Percentiles rank a stretch among this genome's conserved stretches.
phyloP scores from a whole-genome alignment of 2,113 vertebrate species.

The Mesoclemmys tuberculata region DNA sequence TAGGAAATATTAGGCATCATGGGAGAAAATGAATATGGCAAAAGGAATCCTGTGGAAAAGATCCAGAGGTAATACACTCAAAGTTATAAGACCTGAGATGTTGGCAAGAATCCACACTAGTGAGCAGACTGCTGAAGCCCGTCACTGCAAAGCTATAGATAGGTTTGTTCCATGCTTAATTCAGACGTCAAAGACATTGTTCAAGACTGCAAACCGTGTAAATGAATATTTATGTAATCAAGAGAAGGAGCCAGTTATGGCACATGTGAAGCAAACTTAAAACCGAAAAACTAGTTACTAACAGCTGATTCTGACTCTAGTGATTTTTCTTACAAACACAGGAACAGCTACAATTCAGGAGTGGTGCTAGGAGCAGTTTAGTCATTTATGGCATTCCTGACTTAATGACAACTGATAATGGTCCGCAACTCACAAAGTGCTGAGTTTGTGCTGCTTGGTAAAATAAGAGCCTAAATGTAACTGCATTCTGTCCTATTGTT shows the following conservation, averaged over 20 bases:
- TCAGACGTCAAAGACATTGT: not conserved
- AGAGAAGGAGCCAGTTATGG: not conserved
- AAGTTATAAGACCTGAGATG: not conserved
- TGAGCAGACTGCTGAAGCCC: conserved; percentile 11
- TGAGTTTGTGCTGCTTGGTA: not conserved
- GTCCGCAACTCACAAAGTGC: not conserved
- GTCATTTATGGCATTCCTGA: accelerated
- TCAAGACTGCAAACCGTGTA: not conserved
- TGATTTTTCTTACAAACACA: not conserved
- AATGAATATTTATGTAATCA: not conserved
- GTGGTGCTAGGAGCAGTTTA: not conserved
- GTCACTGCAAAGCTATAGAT: conserved; percentile 26
- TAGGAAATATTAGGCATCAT: not conserved
- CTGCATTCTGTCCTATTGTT: not conserved
- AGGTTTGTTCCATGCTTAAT: conserved; percentile 23
- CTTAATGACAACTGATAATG: not conserved
- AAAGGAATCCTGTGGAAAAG: not conserved
- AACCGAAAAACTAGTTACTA: not conserved
- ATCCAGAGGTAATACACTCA: not conserved
- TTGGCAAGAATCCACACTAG: not conserved
- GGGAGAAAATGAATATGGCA: not conserved
- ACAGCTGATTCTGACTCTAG: not conserved
- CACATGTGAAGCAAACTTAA: accelerated
- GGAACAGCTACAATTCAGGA: not conserved
- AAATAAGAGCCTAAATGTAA: not conserved